Percentiles rank a stretch among this genome's conserved stretches.
These are phyloP conservation scores for Athetis lepigone DNA, from an alignment of 2,888 invertebrate species.

Conservation along the genomic window DNA sequence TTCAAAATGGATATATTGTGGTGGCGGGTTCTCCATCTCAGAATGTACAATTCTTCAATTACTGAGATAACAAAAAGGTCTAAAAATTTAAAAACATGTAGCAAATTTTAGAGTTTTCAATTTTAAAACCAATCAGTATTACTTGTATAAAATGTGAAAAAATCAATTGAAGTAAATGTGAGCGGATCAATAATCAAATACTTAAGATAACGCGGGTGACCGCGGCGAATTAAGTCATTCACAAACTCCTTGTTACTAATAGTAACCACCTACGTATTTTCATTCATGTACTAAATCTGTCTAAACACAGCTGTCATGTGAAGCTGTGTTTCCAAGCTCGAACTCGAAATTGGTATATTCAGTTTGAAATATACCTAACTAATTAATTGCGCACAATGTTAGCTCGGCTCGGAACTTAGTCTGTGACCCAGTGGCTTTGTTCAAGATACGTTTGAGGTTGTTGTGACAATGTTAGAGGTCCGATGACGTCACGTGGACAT, in stretches of 20 bases:
- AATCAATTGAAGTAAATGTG: too few species aligned
- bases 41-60: neutral
- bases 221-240: too few species aligned
- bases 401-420: slow-evolving; percentile 14
- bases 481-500: neutral
- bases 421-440: slow-evolving; percentile 13
- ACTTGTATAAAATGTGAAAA: too few species aligned
- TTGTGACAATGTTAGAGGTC: neutral
- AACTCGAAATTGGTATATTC: neutral
- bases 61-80: too few species aligned
- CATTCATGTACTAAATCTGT: neutral
- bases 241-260: too few species aligned
- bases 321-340: slow-evolving; percentile 1
- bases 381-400: slow-evolving; percentile 36
- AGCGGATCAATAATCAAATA: too few species aligned
- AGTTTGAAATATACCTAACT: slow-evolving; percentile 25
- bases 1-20: neutral
- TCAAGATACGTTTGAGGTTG: slow-evolving; percentile 11
- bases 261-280: too few species aligned
- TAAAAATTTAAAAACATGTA: too few species aligned
- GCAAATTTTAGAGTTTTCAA: too few species aligned
- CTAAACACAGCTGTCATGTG: neutral
- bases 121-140: too few species aligned
- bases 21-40: neutral
- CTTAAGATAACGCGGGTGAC: too few species aligned